Evolutionary conservation across 2,797 vertebrate genomes (phyloP).

Genomic region (Pipistrellus pygmaeus): DNA sequence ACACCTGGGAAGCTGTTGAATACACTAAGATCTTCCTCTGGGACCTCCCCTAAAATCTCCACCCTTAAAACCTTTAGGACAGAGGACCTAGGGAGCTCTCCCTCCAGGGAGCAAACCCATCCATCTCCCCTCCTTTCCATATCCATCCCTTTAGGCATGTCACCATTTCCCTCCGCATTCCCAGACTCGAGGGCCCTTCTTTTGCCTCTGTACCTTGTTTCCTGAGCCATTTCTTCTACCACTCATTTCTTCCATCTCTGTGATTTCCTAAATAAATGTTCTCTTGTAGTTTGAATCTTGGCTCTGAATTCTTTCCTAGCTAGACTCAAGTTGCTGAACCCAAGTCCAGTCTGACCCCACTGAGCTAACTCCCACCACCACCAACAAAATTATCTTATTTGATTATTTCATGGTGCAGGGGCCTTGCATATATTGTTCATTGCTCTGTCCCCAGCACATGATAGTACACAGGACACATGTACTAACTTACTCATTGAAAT

Average conservation of each 20-base stretch:
- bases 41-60: neutral
- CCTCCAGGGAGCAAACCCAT: neutral
- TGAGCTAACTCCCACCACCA: neutral
- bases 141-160: neutral
- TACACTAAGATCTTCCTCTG: neutral
- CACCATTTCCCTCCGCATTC: neutral
- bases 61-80: neutral
- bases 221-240: neutral
- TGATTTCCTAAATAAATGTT: neutral
- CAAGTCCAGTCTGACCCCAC: neutral
- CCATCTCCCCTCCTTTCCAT: neutral
- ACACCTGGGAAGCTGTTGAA: neutral
- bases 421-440: neutral
- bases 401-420: neutral
- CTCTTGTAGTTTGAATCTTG: neutral
- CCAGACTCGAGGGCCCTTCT: neutral
- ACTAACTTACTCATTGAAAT: neutral
- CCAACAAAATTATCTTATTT: neutral
- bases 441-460: neutral
- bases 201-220: neutral
- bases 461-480: neutral
- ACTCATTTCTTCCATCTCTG: neutral
- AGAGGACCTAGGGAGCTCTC: neutral
- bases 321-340: neutral
- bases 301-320: neutral